These are phyloP conservation scores for Biston betularia DNA, from an alignment of 2,888 invertebrate genomes.

Conservation along the genomic window DNA sequence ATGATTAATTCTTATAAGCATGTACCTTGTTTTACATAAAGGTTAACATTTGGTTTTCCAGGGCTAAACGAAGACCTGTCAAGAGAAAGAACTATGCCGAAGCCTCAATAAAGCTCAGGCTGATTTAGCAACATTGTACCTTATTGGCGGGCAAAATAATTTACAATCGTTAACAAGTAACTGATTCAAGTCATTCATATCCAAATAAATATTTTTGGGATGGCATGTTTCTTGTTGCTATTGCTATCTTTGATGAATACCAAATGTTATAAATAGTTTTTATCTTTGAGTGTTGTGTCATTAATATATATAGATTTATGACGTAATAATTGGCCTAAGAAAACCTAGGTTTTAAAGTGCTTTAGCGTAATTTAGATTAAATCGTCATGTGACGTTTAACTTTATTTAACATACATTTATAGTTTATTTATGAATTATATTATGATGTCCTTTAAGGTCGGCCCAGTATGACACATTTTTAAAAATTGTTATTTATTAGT, in stretches of 20 bases:
- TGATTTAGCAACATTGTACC: conserved; percentile 12
- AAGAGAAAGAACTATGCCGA: conserved; percentile 29
- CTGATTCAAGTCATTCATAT: conserved; percentile 6
- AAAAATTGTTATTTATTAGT: neutral
- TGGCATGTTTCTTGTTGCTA: conserved; percentile 3
- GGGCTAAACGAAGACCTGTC: conserved; percentile 32
- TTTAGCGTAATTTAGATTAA: neutral
- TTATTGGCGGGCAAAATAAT: conserved; percentile 17
- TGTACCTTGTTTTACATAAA: conserved; percentile 31
- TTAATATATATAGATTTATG: neutral
- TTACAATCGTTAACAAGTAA: conserved; percentile 8
- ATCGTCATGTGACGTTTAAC: neutral
- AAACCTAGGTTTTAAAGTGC: no score
- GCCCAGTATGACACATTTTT: neutral
- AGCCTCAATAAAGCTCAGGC: conserved; percentile 18
- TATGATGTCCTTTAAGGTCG: neutral
- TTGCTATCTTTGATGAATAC: neutral
- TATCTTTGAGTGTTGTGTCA: neutral
- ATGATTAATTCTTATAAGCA: conserved; percentile 27
- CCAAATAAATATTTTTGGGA: conserved; percentile 16
- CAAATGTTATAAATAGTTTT: neutral
- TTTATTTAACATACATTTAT: neutral
- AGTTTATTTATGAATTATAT: neutral
- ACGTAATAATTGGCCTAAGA: neutral
- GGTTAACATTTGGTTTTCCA: conserved; percentile 35